Conservation (phyloP, 2,888 invertebrate species). For the Morpho deidamia region DNA sequence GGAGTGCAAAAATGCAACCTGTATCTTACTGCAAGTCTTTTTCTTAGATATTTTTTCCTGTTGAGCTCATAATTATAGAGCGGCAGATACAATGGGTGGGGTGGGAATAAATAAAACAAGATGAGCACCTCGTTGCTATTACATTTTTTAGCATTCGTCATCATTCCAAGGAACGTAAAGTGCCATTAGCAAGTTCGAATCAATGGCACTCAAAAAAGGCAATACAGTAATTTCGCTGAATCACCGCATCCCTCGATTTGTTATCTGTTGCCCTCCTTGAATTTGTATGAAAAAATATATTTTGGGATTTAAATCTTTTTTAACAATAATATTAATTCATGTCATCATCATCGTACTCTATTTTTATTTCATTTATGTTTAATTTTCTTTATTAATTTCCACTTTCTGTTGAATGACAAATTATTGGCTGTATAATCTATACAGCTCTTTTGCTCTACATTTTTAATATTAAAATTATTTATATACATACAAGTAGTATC, state of each 20-base stretch:
- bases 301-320: neutral
- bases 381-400: too few relatives aligned
- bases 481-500: too few relatives aligned
- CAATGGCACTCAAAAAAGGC: constrained; percentile 57
- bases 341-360: too few relatives aligned
- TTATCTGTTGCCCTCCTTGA: constrained; percentile 41
- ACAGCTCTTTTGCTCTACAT: too few relatives aligned
- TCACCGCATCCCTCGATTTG: constrained; percentile 60
- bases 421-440: too few relatives aligned
- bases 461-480: too few relatives aligned
- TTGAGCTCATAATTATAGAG: constrained; percentile 25
- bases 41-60: constrained; percentile 21
- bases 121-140: constrained; percentile 19
- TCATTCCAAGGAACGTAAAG: constrained; percentile 59
- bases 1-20: constrained; percentile 22
- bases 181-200: constrained; percentile 66
- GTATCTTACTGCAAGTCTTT: constrained; percentile 17
- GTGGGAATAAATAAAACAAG: constrained; percentile 22
- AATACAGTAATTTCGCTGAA: constrained; percentile 60
- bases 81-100: constrained; percentile 14
- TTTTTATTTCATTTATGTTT: too few relatives aligned
- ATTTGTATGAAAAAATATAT: neutral
- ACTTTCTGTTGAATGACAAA: too few relatives aligned
- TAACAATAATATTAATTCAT: constrained; percentile 22
- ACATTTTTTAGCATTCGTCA: constrained; percentile 48